Conservation (phyloP, 2,797 vertebrate genomes). For the Pelochelys cantorii region DNA sequence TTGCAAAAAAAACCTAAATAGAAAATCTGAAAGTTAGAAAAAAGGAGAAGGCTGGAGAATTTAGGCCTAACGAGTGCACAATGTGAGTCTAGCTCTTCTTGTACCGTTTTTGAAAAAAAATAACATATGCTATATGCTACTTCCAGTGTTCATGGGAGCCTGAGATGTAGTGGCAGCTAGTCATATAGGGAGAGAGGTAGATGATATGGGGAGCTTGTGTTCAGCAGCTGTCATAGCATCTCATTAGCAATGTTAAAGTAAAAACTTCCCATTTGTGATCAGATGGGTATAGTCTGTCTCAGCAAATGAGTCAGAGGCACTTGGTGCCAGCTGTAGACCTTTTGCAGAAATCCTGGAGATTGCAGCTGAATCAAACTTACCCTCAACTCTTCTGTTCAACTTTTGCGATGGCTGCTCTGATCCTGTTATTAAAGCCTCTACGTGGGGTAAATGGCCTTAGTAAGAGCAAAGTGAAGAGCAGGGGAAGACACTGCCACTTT, state of each 20-base stretch:
- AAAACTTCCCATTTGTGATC: neutral
- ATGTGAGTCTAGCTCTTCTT: neutral
- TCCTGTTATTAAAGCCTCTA: slow-evolving; percentile 23
- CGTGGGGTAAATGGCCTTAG: slow-evolving; percentile 58
- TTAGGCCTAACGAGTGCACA: neutral
- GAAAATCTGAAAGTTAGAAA: neutral
- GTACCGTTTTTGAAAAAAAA: neutral
- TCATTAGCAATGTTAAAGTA: neutral
- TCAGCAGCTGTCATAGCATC: neutral
- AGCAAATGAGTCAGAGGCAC: slow-evolving; percentile 4
- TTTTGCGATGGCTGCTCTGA: slow-evolving; percentile 33
- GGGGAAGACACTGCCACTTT: slow-evolving; percentile 2
- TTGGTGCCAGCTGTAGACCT: neutral
- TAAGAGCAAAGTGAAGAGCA: slow-evolving; percentile 47
- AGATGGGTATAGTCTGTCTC: slow-evolving; percentile 24
- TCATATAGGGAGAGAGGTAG: neutral
- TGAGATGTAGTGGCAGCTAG: neutral
- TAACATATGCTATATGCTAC: neutral
- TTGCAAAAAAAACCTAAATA: neutral
- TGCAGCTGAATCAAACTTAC: slow-evolving; percentile 54
- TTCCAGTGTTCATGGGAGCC: neutral
- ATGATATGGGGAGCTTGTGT: neutral
- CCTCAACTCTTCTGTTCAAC: slow-evolving; percentile 17
- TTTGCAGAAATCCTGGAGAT: neutral
- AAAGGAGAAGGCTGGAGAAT: neutral